These are phyloP conservation scores for Drosophila willistoni DNA, from an alignment of 1,140 invertebrate species.

Conservation along the genomic window DNA sequence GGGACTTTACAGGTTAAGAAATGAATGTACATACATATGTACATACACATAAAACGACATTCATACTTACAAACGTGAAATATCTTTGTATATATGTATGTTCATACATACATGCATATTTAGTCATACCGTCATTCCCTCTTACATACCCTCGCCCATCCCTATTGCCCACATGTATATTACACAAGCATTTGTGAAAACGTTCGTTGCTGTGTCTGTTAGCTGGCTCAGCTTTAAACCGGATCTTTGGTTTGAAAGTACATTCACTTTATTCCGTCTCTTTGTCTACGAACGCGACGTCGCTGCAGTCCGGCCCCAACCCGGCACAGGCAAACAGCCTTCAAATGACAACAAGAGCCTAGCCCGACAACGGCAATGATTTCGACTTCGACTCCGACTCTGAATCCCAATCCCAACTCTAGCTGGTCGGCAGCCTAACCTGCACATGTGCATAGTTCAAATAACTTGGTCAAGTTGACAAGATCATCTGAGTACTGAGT, in stretches of 20 bases:
- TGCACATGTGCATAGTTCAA: slow-evolving; percentile 80
- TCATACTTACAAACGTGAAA: not conserved
- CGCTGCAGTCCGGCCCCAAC: slow-evolving; percentile 23
- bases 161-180: slow-evolving; percentile 45
- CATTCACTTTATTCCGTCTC: slow-evolving; percentile 73
- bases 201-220: slow-evolving; percentile 65
- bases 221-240: slow-evolving; percentile 69
- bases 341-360: slow-evolving; percentile 71
- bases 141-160: slow-evolving; percentile 40
- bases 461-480: slow-evolving; percentile 81
- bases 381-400: not conserved
- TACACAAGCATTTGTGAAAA: slow-evolving; percentile 81
- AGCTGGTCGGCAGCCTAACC: slow-evolving; percentile 34
- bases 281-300: slow-evolving; percentile 38
- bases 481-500: slow-evolving; percentile 64
- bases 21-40: not conserved
- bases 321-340: slow-evolving; percentile 67
- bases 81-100: not conserved
- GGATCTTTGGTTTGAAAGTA: slow-evolving; percentile 81
- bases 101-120: not conserved
- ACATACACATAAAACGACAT: too few species aligned
- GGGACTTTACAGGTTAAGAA: slow-evolving; percentile 2
- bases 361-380: slow-evolving; percentile 22
- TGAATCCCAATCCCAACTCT: not conserved
- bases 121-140: slow-evolving; percentile 24